phyloP scores from a whole-genome alignment of 2,113 vertebrate genomes.

The Dolichallabes microphthalmus region DNA sequence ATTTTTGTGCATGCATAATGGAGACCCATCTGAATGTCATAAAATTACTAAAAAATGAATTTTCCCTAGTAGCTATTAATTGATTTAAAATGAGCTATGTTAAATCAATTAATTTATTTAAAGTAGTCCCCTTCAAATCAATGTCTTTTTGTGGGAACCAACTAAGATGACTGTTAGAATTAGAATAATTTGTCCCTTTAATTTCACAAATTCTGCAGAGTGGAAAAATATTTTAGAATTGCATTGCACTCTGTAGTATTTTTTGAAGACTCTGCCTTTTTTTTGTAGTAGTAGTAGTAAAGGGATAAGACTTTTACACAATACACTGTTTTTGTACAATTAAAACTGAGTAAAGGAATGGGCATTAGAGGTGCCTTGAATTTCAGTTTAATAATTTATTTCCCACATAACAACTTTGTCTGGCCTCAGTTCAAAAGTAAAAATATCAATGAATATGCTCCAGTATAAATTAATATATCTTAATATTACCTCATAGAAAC shows the following conservation, averaged over 20 bases:
- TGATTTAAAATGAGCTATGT: too few species aligned
- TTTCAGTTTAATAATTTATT: background rate
- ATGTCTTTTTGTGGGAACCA: background rate
- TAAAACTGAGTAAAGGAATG: background rate
- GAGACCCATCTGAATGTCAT: too few species aligned
- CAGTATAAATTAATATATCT: background rate
- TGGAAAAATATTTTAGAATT: background rate
- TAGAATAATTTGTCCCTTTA: background rate
- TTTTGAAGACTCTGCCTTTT: conserved; percentile 1
- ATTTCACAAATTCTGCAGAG: background rate
- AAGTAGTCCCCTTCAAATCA: background rate
- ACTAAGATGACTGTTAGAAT: background rate
- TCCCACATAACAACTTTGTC: background rate
- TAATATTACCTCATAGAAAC: background rate
- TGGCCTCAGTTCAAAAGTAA: background rate
- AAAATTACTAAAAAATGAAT: too few species aligned
- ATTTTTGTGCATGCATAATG: too few species aligned
- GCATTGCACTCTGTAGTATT: background rate
- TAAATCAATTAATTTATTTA: too few species aligned
- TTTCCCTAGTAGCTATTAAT: too few species aligned
- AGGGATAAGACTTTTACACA: background rate
- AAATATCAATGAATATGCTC: background rate
- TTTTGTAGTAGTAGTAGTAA: conserved; percentile 23
- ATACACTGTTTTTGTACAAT: background rate
- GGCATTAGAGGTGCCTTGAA: background rate